These are phyloP conservation scores for Mythimna loreyi DNA, from an alignment of 2,888 invertebrate genomes.

Conservation along the genomic window DNA sequence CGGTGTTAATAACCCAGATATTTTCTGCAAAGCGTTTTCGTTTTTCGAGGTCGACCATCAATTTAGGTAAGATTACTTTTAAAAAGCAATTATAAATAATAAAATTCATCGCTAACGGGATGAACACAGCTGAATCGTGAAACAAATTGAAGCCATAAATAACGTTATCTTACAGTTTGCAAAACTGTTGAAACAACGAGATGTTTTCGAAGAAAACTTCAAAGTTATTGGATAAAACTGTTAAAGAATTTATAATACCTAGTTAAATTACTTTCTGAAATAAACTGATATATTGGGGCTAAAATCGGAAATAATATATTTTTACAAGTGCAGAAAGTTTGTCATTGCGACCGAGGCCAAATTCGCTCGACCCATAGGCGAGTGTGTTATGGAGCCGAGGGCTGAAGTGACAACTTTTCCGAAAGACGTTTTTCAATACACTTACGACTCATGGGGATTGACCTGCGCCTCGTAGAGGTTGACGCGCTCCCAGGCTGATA, in stretches of 20 bases:
- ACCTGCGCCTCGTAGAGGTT: too few relatives aligned
- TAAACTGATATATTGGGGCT: too few relatives aligned
- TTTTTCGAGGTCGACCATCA: conserved; percentile 17
- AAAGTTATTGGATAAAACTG: not conserved
- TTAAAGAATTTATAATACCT: not conserved
- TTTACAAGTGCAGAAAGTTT: too few relatives aligned
- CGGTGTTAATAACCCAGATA: conserved; percentile 16
- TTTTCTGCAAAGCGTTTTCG: conserved; percentile 33
- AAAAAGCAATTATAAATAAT: conserved; percentile 54
- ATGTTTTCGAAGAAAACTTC: conserved; percentile 22
- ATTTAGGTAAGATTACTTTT: conserved; percentile 42
- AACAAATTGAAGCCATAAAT: conserved; percentile 57
- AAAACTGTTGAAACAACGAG: conserved; percentile 24
- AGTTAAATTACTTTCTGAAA: not conserved
- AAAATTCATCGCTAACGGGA: conserved; percentile 40
- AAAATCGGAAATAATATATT: too few relatives aligned
- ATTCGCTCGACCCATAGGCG: too few relatives aligned
- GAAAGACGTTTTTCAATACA: too few relatives aligned
- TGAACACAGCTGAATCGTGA: conserved; percentile 27
- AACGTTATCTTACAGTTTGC: conserved; percentile 35
- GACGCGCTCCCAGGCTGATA: too few relatives aligned
- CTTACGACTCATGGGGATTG: too few relatives aligned
- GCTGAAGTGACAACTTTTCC: too few relatives aligned
- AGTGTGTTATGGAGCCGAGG: too few relatives aligned
- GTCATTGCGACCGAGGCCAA: too few relatives aligned